Evolutionary conservation across 1,140 invertebrate genomes (phyloP).

Genomic region (Zaprionus nigranus): DNA sequence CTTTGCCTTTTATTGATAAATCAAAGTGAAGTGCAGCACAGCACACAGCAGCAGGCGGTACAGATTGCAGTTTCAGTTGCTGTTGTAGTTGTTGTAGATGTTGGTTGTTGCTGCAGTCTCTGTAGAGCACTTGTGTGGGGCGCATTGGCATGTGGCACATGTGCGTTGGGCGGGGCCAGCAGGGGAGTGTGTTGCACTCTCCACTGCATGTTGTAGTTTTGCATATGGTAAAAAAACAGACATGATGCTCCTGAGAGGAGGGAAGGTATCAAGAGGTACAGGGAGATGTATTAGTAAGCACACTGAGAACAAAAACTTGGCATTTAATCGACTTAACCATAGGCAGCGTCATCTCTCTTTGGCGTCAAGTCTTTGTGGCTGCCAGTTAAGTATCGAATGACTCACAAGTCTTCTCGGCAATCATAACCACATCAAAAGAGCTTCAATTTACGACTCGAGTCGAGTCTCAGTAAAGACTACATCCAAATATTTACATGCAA

Average conservation of each 20-base stretch:
- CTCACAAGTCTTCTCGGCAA: conserved; percentile 45
- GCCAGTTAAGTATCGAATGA: conserved; percentile 25
- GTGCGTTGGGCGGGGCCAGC: conserved; percentile 18
- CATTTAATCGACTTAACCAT: not conserved
- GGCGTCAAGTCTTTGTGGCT: conserved; percentile 5
- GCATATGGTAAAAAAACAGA: not conserved
- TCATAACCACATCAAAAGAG: conserved; percentile 58
- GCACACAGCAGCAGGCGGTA: conserved; percentile 43
- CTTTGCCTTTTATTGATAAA: conserved; percentile 73
- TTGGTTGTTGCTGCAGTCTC: conserved; percentile 1
- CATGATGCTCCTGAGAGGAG: conserved; percentile 1
- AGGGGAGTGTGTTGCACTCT: not conserved
- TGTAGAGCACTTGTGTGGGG: not conserved
- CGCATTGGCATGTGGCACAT: conserved; percentile 43
- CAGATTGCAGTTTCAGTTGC: conserved; percentile 9
- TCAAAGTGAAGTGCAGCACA: conserved; percentile 66
- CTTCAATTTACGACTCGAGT: conserved; percentile 59
- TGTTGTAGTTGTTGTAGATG: not conserved
- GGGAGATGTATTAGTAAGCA: not conserved
- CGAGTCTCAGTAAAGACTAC: not conserved
- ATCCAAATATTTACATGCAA: conserved; percentile 71
- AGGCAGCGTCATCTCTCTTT: not conserved
- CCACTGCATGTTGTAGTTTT: not conserved
- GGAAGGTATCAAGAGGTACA: not conserved
- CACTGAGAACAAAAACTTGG: conserved; percentile 2